Conservation (phyloP, 2,797 vertebrate species). For the Lithobates pipiens region DNA sequence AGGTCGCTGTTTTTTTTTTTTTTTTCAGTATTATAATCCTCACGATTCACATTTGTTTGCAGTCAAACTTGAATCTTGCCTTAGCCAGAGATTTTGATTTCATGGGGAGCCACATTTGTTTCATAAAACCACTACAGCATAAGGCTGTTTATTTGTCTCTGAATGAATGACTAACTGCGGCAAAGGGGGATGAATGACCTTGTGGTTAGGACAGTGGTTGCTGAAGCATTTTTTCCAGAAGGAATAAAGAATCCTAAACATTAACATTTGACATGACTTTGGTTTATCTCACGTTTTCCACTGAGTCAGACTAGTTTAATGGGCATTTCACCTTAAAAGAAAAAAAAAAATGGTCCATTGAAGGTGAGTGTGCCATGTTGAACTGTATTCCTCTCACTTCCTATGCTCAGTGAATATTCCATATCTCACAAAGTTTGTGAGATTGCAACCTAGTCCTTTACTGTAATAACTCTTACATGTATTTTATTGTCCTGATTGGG, state of each 20-base stretch:
- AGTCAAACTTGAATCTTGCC: no score
- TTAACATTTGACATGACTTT: constrained; percentile 18
- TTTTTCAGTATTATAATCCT: background rate
- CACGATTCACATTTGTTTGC: background rate
- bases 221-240: constrained; percentile 38
- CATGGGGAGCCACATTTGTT: constrained; percentile 26
- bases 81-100: no score
- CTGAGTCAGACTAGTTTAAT: background rate
- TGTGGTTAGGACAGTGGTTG: constrained; percentile 42
- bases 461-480: no score
- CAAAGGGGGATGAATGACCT: constrained; percentile 29
- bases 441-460: no score
- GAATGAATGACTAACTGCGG: constrained; percentile 39
- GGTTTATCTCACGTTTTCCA: constrained; percentile 13
- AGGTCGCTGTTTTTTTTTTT: background rate
- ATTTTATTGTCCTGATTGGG: no score
- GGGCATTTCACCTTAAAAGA: background rate
- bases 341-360: background rate
- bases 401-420: background rate
- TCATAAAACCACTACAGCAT: constrained; percentile 23
- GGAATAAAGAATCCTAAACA: background rate
- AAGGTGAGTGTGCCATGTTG: background rate
- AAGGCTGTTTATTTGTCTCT: constrained; percentile 47
- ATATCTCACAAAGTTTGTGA: no score
- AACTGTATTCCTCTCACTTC: background rate